Evolutionary conservation across 1,140 invertebrate genomes (phyloP), one percentile per base, ranked within the genome.

Genomic region (Bombus picipes): DNA sequence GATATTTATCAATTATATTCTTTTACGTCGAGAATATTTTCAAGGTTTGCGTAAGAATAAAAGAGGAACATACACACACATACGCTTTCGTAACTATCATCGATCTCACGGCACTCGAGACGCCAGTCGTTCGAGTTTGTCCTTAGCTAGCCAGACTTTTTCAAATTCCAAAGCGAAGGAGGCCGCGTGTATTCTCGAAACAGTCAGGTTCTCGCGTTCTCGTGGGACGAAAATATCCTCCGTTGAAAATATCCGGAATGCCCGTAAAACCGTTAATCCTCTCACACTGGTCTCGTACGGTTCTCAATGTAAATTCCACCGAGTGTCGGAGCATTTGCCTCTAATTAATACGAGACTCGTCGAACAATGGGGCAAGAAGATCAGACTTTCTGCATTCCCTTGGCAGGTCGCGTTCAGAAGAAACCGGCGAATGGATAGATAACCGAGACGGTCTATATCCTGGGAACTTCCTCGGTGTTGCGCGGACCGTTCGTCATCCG

Each of bases 301-400:
- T 84, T 79, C 76, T 79, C 76, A 6, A 80, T 80, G 83, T 84
- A 84, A 84, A 84, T 84, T 79, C 83, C 32, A 37, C 43, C 47
- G 57, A 12, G 43, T 65, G 59, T 22, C 66, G 37, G 53, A 59
- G 43, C 59, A 34, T 53, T 68, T 43, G n/a, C 18, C 8, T 70
- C 22, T 85, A 85, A 85, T 85, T 85, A 85, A 81, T 81, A 80
- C 82, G 71, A 65, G 77, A 74, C 41, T 81, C 78, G 59, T 10
- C 28, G 41, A 74, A 85, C 83, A 85, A 85, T 85, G 70, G 78
- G 1, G 77, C 77, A 68, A 80, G 47, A 84, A 84, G 22, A 28
- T 15, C 37, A 41, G 57, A 15, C 66, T 66, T 25, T n/a, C 32
- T 53, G 83, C 22, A 68, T 74, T 65, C 76, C 76, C 9, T 22